A percentile compares a stretch with the other conserved stretches of the same genome.
Conservation (phyloP, 2,888 invertebrate genomes). For the Kuschelorhynchus macadamiae region DNA sequence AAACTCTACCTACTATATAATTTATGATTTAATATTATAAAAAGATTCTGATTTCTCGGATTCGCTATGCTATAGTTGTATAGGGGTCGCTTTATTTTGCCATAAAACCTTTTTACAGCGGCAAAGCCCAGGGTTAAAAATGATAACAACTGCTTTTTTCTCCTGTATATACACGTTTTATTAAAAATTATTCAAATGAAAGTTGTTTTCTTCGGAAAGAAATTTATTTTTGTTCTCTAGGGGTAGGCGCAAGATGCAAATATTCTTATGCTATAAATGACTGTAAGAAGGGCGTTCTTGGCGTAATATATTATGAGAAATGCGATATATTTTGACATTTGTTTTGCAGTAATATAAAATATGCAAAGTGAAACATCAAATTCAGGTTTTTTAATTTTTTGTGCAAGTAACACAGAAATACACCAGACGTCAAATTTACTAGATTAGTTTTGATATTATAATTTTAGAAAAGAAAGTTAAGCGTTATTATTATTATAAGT, state of each 20-base stretch:
- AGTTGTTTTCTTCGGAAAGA: slow-evolving; percentile 13
- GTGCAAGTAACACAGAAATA: too few relatives aligned
- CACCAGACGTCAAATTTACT: too few relatives aligned
- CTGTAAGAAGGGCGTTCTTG: neutral
- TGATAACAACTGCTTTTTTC: slow-evolving; percentile 40
- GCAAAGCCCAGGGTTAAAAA: slow-evolving; percentile 31
- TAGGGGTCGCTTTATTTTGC: slow-evolving; percentile 37
- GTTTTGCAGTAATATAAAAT: too few relatives aligned
- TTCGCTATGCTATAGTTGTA: slow-evolving; percentile 33
- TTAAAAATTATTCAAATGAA: slow-evolving; percentile 44
- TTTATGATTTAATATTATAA: slow-evolving; percentile 8
- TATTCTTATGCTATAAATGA: slow-evolving; percentile 18
- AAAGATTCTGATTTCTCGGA: slow-evolving; percentile 28
- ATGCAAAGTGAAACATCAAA: too few relatives aligned
- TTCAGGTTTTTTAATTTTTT: too few relatives aligned
- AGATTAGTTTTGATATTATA: too few relatives aligned
- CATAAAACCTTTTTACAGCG: slow-evolving; percentile 36
- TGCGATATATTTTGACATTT: neutral
- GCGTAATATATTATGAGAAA: neutral
- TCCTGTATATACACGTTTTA: slow-evolving; percentile 41
- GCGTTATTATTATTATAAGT: too few relatives aligned
- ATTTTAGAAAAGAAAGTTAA: too few relatives aligned
- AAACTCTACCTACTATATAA: too few relatives aligned
- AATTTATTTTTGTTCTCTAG: slow-evolving; percentile 23
- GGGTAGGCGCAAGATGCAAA: slow-evolving; percentile 17